Evolutionary conservation across 2,888 invertebrate genomes (phyloP), one percentile per base, ranked within the genome.

Genomic region (Operophtera brumata): DNA sequence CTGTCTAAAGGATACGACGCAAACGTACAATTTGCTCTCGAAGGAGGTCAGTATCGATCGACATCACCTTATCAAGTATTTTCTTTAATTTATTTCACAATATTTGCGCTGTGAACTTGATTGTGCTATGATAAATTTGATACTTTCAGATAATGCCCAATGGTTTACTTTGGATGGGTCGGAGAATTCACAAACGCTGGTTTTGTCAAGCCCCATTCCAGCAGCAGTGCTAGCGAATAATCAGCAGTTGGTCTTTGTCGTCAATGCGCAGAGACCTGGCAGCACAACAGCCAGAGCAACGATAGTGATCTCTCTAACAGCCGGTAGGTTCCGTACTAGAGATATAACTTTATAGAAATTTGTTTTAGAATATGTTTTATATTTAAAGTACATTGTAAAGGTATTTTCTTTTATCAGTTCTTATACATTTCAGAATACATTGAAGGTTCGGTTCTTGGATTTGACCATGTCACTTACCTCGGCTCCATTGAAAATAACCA

Each of bases 41-140:
- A 67, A 49, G 74, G 73, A 62, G 71, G 74, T 73, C 47, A 49
- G 59, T 54, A 8, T 10, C 2, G 13, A 12, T n/a, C n/a, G 32
- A 40, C 2, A 4, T 30, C 10, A 12, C 0, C 9, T 28, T 32
- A 4, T 20, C 20, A 20, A 20, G 20, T 4, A 20, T 20, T 20
- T 20, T 2, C 20, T 20, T 3, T 4, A 20, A 20, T 20, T 20
- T 20, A 20, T 20, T 20, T 20, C 2, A 4, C 20, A 20, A 2
- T 20, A 20, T 20, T 20, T 4, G 4, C 20, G 20, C 2, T n/a
- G n/a, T n/a, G n/a, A n/a, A n/a, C n/a, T n/a, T n/a, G n/a, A n/a
- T n/a, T n/a, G n/a, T 20, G 20, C 20, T 20, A 3, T 4, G 2
- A 20, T 20, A 20, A 20, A 20, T 20, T 20, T 20, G 2, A 4